Conservation (phyloP, 2,797 vertebrate species). For the Discoglossus pictus region DNA sequence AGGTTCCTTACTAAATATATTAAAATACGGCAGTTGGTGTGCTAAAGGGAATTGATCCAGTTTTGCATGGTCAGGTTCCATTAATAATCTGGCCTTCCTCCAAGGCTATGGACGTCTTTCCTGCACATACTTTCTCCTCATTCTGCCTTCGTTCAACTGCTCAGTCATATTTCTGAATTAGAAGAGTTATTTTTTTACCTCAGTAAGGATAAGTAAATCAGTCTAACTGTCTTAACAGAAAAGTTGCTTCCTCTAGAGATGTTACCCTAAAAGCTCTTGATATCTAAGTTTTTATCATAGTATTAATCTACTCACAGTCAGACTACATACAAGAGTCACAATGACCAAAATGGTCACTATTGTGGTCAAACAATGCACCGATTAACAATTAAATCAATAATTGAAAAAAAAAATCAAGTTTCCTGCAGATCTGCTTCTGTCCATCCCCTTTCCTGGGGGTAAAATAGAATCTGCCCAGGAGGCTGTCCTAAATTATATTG, state of each 20-base stretch:
- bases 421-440: no score
- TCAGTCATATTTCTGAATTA: slow-evolving; percentile 55
- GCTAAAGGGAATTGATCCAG: slow-evolving; percentile 64
- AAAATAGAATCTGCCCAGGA: no score
- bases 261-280: background rate
- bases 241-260: background rate
- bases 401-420: no score
- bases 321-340: no score
- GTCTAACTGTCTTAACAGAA: background rate
- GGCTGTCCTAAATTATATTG: no score
- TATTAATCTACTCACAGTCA: no score
- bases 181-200: slow-evolving; percentile 59
- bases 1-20: slow-evolving; percentile 58
- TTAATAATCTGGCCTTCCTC: slow-evolving; percentile 64
- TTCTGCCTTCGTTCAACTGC: slow-evolving; percentile 59
- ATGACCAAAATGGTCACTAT: no score
- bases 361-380: no score
- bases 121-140: slow-evolving; percentile 58
- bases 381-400: no score
- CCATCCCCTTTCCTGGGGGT: no score
- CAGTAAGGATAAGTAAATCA: background rate
- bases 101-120: slow-evolving; percentile 59
- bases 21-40: slow-evolving; percentile 61
- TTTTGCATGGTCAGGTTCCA: slow-evolving; percentile 69
- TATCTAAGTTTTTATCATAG: background rate